Base-by-base conservation (phyloP, 2,797 vertebrate genomes). In the Leucoraja ocellata region DNA sequence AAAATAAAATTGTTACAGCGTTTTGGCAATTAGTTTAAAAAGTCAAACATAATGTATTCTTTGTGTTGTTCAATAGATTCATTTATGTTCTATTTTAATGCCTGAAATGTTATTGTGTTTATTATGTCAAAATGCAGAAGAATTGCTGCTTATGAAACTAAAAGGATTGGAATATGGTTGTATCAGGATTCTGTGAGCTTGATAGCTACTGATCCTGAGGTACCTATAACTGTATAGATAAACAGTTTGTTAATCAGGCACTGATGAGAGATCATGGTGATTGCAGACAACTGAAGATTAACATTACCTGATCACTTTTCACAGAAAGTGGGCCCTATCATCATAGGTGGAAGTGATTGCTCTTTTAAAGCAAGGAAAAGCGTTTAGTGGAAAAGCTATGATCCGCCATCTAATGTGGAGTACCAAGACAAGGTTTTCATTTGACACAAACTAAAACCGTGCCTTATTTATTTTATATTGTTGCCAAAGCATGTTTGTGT, bases 121-220 rank as follows among this genome's bases (percentile, higher is more conserved):
- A 96, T 96, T 95, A 96, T 96, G 97, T 97, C 95, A 96, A 95
- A 96, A 96, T 97, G 96, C 96, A 96, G 96, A 96, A 96, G 96
- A 97, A 97, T 97, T 97, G 97, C 97, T 97, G 97, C 97, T 97
- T 97, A 97, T 98, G 97, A 97, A 97, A 96, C 97, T 97, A 96
- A 97, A 97, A 97, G 97, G 98, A 97, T 98, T 97, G 97, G 97
- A 97, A 97, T 98, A 97, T 97, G 97, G 97, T 97, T 97, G 97
- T 46, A 97, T 96, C 96, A 97, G 96, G 96, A 96, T 96, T 95
- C 96, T 32, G 79, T 94, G 94, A 97, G 96, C 96, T 96, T 97
- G 95, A 96, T 95, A 96, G 96, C 96, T 96, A 96, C 96, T 96
- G 96, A 97, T 97, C 96, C 96, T 97, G 96, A 97, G 96, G 96